Evolutionary conservation across 2,888 invertebrate species (phyloP).

Genomic region (Dryococelus australis): DNA sequence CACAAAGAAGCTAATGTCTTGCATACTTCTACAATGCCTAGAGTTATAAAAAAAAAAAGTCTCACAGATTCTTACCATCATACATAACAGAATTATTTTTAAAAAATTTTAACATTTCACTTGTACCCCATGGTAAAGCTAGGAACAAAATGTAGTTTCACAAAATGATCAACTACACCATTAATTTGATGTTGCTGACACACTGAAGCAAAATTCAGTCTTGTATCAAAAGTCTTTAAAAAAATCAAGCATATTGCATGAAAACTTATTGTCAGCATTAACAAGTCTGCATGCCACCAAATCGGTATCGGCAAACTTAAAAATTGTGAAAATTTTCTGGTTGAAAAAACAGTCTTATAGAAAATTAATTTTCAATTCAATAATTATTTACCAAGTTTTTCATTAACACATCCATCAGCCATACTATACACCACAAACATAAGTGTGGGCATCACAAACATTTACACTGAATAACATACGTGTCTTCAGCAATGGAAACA

Average conservation of each 20-base stretch:
- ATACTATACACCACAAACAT: no score
- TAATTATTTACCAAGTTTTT: no score
- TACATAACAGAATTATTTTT: not conserved
- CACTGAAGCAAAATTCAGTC: constrained; percentile 16
- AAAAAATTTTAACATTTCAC: not conserved
- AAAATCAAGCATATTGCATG: not conserved
- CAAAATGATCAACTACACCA: not conserved
- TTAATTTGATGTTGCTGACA: not conserved
- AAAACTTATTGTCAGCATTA: not conserved
- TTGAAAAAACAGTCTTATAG: no score
- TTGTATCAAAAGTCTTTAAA: not conserved
- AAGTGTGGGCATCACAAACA: no score
- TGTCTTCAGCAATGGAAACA: no score
- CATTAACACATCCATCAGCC: no score
- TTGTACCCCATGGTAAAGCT: not conserved
- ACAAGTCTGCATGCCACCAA: not conserved
- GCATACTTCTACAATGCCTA: not conserved
- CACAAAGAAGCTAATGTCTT: constrained; percentile 8
- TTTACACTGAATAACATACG: no score
- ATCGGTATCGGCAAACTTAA: not conserved
- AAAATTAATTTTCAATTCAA: no score
- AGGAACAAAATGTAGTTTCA: constrained; percentile 10
- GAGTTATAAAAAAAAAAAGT: not conserved
- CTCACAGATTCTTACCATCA: not conserved
- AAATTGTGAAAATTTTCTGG: no score